Conservation (phyloP, 2,888 invertebrate genomes). For the Hololepta plana region DNA sequence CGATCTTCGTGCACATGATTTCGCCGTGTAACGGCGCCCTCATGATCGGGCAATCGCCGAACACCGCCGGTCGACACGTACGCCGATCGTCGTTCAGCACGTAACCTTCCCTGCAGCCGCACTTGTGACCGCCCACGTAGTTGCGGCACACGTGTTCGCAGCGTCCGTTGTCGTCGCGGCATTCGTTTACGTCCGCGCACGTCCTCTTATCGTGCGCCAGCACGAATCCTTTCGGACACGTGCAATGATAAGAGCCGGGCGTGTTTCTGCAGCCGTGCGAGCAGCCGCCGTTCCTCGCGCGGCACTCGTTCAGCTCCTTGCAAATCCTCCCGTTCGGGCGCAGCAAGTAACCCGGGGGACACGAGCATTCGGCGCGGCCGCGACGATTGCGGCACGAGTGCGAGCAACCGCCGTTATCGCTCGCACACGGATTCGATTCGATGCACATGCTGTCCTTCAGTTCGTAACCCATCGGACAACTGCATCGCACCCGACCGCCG, state of each 20-base stretch:
- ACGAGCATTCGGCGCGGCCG: conserved; percentile 32
- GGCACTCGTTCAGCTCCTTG: conserved; percentile 28
- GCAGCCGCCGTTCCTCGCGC: conserved; percentile 30
- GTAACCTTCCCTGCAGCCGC: conserved; percentile 29
- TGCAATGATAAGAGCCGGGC: conserved; percentile 31
- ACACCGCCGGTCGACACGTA: conserved; percentile 12
- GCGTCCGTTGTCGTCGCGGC: conserved; percentile 20
- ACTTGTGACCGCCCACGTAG: conserved; percentile 29
- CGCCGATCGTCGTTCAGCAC: conserved; percentile 13
- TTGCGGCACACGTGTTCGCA: conserved; percentile 33
- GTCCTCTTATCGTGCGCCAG: conserved; percentile 19
- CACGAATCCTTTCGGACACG: conserved; percentile 28
- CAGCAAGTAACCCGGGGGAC: conserved; percentile 20
- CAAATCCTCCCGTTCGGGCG: conserved; percentile 8
- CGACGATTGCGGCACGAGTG: conserved; percentile 34
- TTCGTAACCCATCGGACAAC: conserved; percentile 29
- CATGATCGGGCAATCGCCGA: conserved; percentile 15
- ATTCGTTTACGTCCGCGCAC: conserved; percentile 27
- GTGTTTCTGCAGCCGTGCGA: conserved; percentile 39
- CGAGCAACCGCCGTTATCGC: conserved; percentile 41
- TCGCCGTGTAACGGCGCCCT: conserved; percentile 12
- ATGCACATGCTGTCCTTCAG: conserved; percentile 23
- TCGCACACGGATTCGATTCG: conserved; percentile 35
- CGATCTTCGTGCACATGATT: conserved; percentile 7
- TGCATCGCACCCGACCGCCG: conserved; percentile 26